Percentiles rank a stretch among this genome's conserved stretches.
Evolutionary conservation across 2,113 vertebrate species (phyloP).

Genomic region (Carettochelys insculpta): DNA sequence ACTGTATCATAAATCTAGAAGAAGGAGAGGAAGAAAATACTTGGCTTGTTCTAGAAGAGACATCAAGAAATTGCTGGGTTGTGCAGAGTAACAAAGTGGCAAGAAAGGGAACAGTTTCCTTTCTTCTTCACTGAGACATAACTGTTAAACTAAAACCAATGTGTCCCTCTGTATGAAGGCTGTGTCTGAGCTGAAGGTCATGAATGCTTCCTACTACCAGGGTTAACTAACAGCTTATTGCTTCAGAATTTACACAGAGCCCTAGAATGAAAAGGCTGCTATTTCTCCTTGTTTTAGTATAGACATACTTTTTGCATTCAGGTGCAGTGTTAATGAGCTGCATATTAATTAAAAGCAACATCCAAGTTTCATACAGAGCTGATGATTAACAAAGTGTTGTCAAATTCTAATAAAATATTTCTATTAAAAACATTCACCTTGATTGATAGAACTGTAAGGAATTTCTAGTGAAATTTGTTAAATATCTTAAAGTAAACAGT

Average conservation of each 20-base stretch:
- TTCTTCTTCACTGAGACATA: background rate
- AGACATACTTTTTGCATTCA: background rate
- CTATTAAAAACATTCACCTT: background rate
- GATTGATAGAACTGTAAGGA: background rate
- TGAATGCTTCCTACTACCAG: background rate
- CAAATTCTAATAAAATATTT: background rate
- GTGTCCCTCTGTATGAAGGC: background rate
- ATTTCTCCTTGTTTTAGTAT: background rate
- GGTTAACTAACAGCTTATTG: background rate
- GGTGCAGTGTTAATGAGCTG: background rate
- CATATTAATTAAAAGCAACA: constrained; percentile 8
- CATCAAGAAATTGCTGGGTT: background rate
- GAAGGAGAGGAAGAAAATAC: background rate
- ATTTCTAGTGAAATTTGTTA: background rate
- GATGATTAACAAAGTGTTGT: no score
- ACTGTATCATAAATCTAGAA: no score
- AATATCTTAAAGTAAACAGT: background rate
- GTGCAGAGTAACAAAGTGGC: background rate
- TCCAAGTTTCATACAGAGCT: no score
- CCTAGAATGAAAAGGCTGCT: background rate
- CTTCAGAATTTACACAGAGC: background rate
- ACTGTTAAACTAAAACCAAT: background rate
- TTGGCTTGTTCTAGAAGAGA: background rate
- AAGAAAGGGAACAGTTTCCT: no score
- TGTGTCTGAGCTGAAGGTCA: background rate